Evolutionary conservation across 2,888 invertebrate genomes (phyloP), one percentile per base, ranked within the genome.

Genomic region (Drosophila hamatofila): DNA sequence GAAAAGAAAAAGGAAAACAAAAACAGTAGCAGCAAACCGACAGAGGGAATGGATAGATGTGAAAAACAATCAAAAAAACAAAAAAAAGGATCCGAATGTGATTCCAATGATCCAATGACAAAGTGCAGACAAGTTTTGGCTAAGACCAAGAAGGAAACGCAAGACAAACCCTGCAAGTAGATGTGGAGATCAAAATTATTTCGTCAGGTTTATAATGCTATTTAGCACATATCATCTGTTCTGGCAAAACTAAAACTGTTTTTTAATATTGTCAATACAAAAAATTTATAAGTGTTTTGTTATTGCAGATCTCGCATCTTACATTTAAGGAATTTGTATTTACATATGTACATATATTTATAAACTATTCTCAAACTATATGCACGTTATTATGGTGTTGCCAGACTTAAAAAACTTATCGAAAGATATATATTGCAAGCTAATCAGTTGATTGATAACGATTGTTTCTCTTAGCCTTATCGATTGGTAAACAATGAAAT

Each of bases 401-500:
- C 49, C 49, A 49, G 30, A 49, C 18, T 33, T 27, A 1, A 21
- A 33, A 30, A 18, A 49, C 1, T 18, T 18, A 21, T 49, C 49
- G 21, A 33, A 8, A 21, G n/a, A 18, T 14, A 49, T 49, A 18
- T 14, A 49, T 49, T 18, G 9, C n/a, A 30, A 2, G 6, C 3
- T 18, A 30, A 30, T 30, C 3, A 30, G 27, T 7, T 14, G 14
- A 18, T 27, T 12, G 2, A 6, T 48, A 48, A 33, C 49, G 30
- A 33, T 8, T 9, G 9, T 8, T 16, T 11, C 8, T 25, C 2
- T 2, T 16, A 23, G 5, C 1, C 12, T 7, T 55, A 9, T 56
- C 70, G 70, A 70, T 44, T 48, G 21, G 9, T 25, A 11, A 14
- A 35, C 33, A 39, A 12, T 75, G 72, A 73, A 73, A 73, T 73